These are phyloP conservation scores for Prunella himalayana DNA, from an alignment of 2,113 vertebrate species.

Conservation along the genomic window DNA sequence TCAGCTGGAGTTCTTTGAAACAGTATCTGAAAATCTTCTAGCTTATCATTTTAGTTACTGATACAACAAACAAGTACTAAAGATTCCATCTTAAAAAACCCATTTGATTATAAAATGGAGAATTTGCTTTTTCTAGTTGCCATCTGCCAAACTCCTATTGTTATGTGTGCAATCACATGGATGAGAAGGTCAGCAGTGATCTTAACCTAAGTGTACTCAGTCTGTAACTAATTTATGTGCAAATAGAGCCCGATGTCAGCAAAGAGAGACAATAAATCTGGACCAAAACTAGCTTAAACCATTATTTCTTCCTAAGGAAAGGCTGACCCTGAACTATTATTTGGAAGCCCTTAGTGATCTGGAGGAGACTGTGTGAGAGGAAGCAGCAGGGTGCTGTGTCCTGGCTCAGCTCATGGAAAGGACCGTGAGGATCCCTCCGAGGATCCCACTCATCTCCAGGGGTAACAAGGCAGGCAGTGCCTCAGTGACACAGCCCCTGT, in stretches of 20 bases:
- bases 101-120: slow-evolving; percentile 46
- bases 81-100: slow-evolving; percentile 31
- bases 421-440: background rate
- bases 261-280: background rate
- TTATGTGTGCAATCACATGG: slow-evolving; percentile 20
- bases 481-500: background rate
- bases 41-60: background rate
- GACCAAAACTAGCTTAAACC: background rate
- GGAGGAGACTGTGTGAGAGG: background rate
- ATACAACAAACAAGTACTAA: background rate
- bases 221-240: slow-evolving; percentile 9
- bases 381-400: background rate
- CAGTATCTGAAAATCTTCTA: background rate
- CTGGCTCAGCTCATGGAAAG: background rate
- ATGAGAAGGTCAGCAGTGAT: slow-evolving; percentile 1
- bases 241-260: background rate
- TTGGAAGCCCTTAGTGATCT: background rate
- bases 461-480: background rate
- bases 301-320: background rate
- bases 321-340: background rate
- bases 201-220: background rate
- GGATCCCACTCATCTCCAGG: background rate
- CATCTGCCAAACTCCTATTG: slow-evolving; percentile 48
- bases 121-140: slow-evolving; percentile 45
- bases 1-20: background rate